Base-by-base conservation (phyloP, 2,113 vertebrate species). In the Hassar affinis region DNA sequence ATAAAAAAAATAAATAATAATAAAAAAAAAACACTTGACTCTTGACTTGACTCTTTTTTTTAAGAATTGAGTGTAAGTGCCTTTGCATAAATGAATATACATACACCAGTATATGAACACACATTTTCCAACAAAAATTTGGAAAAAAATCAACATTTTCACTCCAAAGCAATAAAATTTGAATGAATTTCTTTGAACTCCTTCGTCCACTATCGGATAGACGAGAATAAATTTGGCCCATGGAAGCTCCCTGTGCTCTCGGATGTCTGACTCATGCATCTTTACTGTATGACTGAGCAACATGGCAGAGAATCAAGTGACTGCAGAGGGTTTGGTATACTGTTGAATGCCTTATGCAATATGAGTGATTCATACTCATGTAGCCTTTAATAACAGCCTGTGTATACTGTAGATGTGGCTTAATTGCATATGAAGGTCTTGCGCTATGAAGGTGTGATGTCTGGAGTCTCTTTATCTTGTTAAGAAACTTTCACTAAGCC, bases 391-490 rank as follows among this genome's bases (percentile, higher is more conserved):
- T 52, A 75, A 25, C 45, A n/a, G 17, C 9, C 11, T 49, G 78
- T 79, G 49, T 80, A 54, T 22, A 66, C 49, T 80, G 64, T 68
- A 80, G 35, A 54, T 68, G 45, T 49, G 56, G 6, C 30, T 30
- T 47, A 51, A 64, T 51, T 66, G 45, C 4, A 64, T 20, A 0
- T 11, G 25, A 64, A 45, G 38, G 38, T 64, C 42, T n/a, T 30
- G 80, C 5, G 5, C 30, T 76, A 35, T 14, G 17, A 51, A 74
- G 15, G 69, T 45, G 49, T 27, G 45, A 27, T 49, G 2, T n/a
- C 17, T 10, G 9, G 6, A 56, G 30, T 5, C 78, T 87, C 77
- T 84, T 86, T 82, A 79, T 87, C 84, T 17, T 45, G 38, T n/a
- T 45, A 76, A 54, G 49, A 76, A 76, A 76, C 51, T 59, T 22